Conservation (phyloP, 1,140 invertebrate genomes). For the Ladona fulva region DNA sequence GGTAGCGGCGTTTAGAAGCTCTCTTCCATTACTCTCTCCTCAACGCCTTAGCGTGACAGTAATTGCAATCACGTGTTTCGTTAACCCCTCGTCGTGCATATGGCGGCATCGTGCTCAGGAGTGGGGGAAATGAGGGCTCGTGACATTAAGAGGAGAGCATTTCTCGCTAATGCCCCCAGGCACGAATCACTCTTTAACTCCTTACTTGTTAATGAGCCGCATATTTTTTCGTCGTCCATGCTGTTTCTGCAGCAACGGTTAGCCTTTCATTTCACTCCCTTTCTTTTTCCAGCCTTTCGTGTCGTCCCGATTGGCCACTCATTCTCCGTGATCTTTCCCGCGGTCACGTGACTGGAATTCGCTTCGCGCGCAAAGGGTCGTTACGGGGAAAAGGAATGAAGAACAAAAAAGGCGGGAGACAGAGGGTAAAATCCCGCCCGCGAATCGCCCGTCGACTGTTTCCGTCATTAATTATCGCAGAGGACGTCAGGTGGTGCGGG, state of each 20-base stretch:
- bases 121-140: not conserved
- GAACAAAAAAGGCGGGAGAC: not conserved
- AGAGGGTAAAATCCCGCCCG: too few species aligned
- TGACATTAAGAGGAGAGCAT: not conserved
- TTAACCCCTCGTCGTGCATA: not conserved
- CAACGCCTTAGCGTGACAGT: not conserved
- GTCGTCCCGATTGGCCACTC: too few species aligned
- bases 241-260: not conserved
- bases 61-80: constrained; percentile 5
- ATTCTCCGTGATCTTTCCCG: not conserved
- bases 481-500: not conserved
- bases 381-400: not conserved
- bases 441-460: not conserved
- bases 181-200: constrained; percentile 5
- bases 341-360: not conserved
- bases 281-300: not conserved
- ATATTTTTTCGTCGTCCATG: not conserved
- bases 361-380: not conserved
- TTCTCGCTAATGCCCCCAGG: not conserved
- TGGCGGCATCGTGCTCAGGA: not conserved
- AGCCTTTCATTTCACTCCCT: not conserved
- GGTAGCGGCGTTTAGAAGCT: not conserved
- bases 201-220: not conserved
- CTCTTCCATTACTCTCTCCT: not conserved
- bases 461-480: not conserved